Evolutionary conservation across 2,113 vertebrate species (phyloP), one percentile per base, ranked within the genome.

Genomic region (Cheirogaleus medius): DNA sequence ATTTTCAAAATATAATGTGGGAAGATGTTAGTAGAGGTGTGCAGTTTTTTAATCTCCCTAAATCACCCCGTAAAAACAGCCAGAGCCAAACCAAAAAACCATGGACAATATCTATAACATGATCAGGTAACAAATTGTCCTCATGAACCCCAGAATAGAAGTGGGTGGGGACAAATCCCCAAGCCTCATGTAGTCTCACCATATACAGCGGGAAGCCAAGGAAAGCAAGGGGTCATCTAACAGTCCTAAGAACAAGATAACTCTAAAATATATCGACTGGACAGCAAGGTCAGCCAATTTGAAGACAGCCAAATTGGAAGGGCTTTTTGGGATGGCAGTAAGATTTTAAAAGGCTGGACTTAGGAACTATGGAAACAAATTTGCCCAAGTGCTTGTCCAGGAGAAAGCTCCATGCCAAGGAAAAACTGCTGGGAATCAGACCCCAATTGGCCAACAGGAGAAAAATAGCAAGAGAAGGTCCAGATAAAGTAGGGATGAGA

Each of bases 1-100:
- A n/a, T 93, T 86, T 91, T 91, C 77, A 88, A 92, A 88, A 87
- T 54, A 73, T 23, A 91, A 81, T 56, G 52, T 27, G 7, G 66
- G 12, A 89, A 78, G 29, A 58, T 23, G 58, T 18, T 85, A 3
- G 25, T n/a, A 0, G 66, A 56, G 23, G 20, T 25, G 6, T 18
- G 4, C 18, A 87, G 11, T 47, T 58, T 92, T 93, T 71, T 71
- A 58, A 81, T 76, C 69, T 78, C 29, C 37, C 42, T 94, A 68
- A 78, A 74, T 68, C 37, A 80, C 9, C 7, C 8, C 49, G 64
- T 87, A 80, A 78, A 90, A 68, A 83, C 2, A 93, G 6, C 23
- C 6, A 63, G 39, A 94, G 29, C n/a, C 56, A 76, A 90, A 77
- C 8, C n/a, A 78, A 80, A 83, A 87, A 76, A n/a, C 52, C 58